phyloP scores from a whole-genome alignment of 2,113 vertebrate species.

The Charina bottae region DNA sequence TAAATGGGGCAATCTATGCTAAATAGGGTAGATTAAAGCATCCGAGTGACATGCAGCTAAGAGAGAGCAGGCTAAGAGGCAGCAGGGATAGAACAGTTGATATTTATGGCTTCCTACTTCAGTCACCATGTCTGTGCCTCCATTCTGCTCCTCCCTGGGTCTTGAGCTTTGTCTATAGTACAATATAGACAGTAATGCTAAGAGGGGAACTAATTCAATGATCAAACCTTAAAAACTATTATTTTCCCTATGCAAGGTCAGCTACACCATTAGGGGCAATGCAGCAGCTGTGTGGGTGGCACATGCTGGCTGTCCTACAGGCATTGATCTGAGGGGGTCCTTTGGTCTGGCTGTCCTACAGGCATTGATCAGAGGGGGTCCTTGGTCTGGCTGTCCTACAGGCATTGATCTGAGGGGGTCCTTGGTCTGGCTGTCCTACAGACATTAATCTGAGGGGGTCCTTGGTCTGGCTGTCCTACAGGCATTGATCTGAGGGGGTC shows the following conservation, averaged over 20 bases:
- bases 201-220: not conserved
- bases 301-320: not conserved
- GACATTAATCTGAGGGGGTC: not conserved
- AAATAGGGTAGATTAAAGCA: not conserved
- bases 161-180: not conserved
- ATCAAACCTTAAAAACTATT: not conserved
- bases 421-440: not conserved
- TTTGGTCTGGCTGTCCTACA: not conserved
- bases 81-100: not conserved
- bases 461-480: not conserved
- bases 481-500: not conserved
- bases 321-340: not conserved
- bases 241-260: not conserved
- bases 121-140: not conserved
- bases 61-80: not conserved
- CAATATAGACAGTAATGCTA: too few species aligned
- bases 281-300: not conserved
- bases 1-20: not conserved
- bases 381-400: not conserved
- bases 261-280: not conserved
- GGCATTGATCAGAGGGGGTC: not conserved
- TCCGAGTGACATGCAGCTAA: not conserved
- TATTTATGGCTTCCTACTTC: not conserved
- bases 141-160: not conserved
- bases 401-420: not conserved